A percentile compares a stretch with the other conserved stretches of the same genome.
Evolutionary conservation across 2,888 invertebrate species (phyloP).

Genomic region (Anodontia alba): DNA sequence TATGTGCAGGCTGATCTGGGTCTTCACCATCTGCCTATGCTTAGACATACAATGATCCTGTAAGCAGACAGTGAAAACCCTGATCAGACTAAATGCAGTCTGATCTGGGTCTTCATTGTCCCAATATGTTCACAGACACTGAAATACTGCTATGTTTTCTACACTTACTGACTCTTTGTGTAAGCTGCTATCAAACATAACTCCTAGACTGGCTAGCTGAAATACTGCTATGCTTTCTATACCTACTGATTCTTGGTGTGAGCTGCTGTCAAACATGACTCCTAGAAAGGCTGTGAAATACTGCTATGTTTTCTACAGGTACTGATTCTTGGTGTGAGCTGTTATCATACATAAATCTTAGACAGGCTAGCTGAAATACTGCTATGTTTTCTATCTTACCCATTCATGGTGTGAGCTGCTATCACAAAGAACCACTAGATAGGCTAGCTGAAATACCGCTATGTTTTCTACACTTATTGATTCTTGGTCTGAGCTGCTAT

Average conservation of each 20-base stretch:
- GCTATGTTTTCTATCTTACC: conserved; percentile 88
- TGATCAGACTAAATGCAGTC: neutral
- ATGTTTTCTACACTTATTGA: conserved; percentile 88
- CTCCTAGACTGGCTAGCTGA: conserved; percentile 97
- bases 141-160: too few species aligned
- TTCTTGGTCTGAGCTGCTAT: conserved; percentile 88
- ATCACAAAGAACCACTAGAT: conserved; percentile 97
- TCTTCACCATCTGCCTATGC: too few species aligned
- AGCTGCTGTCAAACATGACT: conserved; percentile 92
- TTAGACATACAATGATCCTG: too few species aligned
- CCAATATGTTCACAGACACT: too few species aligned
- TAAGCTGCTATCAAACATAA: conserved; percentile 92
- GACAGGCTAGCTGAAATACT: conserved; percentile 95
- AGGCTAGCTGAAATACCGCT: conserved; percentile 94
- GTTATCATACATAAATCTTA: conserved; percentile 95
- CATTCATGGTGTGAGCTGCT: conserved; percentile 88
- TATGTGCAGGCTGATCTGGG: too few species aligned
- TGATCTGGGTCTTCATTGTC: conserved; percentile 6
- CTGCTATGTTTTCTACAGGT: conserved; percentile 88
- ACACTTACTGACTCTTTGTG: conserved; percentile 87
- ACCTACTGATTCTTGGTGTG: conserved; percentile 87
- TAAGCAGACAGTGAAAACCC: conserved; percentile 5
- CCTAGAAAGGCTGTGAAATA: conserved; percentile 97
- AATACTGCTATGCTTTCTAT: conserved; percentile 92
- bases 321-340: conserved; percentile 88